These are phyloP conservation scores for Agelas oroides DNA, from an alignment of 37 sponge, comb jelly and placozoan species.

Conservation along the genomic window DNA sequence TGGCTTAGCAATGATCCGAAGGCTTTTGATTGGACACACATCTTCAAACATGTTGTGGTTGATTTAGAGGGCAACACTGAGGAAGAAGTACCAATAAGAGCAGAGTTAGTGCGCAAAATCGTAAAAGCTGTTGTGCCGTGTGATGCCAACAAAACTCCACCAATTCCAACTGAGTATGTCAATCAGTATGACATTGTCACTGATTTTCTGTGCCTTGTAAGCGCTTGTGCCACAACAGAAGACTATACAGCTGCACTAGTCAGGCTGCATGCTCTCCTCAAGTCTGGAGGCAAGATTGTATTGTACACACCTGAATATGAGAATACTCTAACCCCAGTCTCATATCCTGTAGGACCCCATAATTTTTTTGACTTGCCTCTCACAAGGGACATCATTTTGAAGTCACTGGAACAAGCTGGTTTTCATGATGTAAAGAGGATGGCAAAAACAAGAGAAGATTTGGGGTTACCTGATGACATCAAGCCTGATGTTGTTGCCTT, in stretches of 20 bases:
- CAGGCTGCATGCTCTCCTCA: slow-evolving; percentile 9
- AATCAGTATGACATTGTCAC: slow-evolving; percentile 47
- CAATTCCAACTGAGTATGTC: slow-evolving; percentile 2
- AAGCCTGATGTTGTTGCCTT: no score
- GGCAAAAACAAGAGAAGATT: no score
- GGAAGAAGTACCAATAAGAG: slow-evolving; percentile 11
- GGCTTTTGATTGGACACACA: slow-evolving; percentile 29
- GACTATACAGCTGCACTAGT: neutral
- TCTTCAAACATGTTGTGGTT: slow-evolving; percentile 47
- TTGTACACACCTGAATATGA: neutral
- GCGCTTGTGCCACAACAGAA: neutral
- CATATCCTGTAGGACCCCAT: no score
- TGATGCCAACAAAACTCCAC: slow-evolving; percentile 27
- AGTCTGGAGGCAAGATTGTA: slow-evolving; percentile 36
- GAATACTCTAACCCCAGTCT: no score
- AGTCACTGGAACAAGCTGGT: no score
- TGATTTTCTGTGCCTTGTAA: slow-evolving; percentile 3
- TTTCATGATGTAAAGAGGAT: no score
- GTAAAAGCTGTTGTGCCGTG: slow-evolving; percentile 54
- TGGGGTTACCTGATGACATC: no score
- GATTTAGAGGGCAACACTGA: slow-evolving; percentile 38
- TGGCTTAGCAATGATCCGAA: slow-evolving; percentile 33
- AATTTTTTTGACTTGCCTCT: no score
- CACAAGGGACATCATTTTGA: no score
- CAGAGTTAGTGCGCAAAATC: slow-evolving; percentile 2